Evolutionary conservation across 2,797 vertebrate genomes (phyloP).

Genomic region (Tauraco hartlaubi): DNA sequence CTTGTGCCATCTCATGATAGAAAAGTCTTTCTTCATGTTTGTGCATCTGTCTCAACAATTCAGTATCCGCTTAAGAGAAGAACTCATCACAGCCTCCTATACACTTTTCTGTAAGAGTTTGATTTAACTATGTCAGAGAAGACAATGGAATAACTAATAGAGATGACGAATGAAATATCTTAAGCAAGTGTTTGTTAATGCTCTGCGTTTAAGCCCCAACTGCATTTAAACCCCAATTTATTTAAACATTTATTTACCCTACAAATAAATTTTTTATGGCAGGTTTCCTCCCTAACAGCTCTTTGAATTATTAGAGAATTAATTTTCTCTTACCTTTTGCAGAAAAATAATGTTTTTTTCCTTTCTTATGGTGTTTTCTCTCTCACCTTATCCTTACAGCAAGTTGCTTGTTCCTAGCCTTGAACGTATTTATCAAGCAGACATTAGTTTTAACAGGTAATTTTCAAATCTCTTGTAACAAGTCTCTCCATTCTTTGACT

Average conservation of each 20-base stretch:
- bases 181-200: not conserved
- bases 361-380: not conserved
- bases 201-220: not conserved
- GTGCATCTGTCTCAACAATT: not conserved
- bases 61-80: not conserved
- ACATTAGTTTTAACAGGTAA: not conserved
- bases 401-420: not conserved
- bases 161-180: not conserved
- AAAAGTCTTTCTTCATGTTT: not conserved
- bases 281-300: not conserved
- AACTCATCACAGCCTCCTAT: not conserved
- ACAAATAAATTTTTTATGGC: not conserved
- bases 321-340: not conserved
- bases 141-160: not conserved
- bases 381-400: not conserved
- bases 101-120: not conserved
- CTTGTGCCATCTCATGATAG: not conserved
- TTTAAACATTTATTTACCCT: not conserved
- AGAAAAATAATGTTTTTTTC: not conserved
- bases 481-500: not conserved
- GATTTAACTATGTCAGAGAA: not conserved
- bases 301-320: not conserved
- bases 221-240: not conserved
- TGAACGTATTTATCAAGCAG: not conserved
- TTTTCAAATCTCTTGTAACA: not conserved